A percentile compares a stretch with the other conserved stretches of the same genome.
phyloP scores from a whole-genome alignment of 2,113 vertebrate species.

The Boleophthalmus pectinirostris region DNA sequence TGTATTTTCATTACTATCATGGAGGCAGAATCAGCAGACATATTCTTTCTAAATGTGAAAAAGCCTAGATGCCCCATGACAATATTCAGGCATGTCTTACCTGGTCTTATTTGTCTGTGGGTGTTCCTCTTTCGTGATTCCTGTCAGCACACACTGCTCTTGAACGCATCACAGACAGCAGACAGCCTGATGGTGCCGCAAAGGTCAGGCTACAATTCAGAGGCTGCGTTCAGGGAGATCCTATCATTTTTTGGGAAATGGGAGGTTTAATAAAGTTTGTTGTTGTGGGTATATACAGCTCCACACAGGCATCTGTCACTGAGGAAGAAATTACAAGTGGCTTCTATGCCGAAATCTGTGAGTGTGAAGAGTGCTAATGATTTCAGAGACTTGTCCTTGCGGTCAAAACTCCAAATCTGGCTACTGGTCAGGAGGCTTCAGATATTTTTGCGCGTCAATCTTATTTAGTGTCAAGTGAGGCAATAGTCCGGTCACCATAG shows the following conservation, averaged over 20 bases:
- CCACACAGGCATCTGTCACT: slow-evolving; percentile 43
- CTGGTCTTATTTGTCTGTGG: slow-evolving; percentile 33
- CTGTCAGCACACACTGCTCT: slow-evolving; percentile 60
- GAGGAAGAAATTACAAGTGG: slow-evolving; percentile 30
- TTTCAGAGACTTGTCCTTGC: slow-evolving; percentile 34
- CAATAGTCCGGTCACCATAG: background rate
- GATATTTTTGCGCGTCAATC: slow-evolving; percentile 34
- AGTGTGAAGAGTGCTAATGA: slow-evolving; percentile 43
- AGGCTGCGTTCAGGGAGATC: slow-evolving; percentile 46
- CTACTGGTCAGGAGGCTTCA: slow-evolving; percentile 28
- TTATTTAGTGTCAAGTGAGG: slow-evolving; percentile 3
- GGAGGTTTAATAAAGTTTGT: slow-evolving; percentile 54
- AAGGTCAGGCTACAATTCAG: slow-evolving; percentile 71
- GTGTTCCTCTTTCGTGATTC: slow-evolving; percentile 40
- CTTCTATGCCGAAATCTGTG: slow-evolving; percentile 37
- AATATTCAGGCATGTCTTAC: background rate
- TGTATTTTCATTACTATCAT: background rate
- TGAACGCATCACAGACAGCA: slow-evolving; percentile 63
- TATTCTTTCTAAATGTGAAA: background rate
- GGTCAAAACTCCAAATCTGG: slow-evolving; percentile 27
- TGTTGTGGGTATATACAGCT: slow-evolving; percentile 35
- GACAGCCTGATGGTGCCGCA: slow-evolving; percentile 56
- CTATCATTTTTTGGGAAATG: slow-evolving; percentile 34
- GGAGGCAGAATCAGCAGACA: background rate
- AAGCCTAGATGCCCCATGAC: background rate